Evolutionary conservation across 1,140 invertebrate genomes (phyloP).

Genomic region (Halesus radiatus): DNA sequence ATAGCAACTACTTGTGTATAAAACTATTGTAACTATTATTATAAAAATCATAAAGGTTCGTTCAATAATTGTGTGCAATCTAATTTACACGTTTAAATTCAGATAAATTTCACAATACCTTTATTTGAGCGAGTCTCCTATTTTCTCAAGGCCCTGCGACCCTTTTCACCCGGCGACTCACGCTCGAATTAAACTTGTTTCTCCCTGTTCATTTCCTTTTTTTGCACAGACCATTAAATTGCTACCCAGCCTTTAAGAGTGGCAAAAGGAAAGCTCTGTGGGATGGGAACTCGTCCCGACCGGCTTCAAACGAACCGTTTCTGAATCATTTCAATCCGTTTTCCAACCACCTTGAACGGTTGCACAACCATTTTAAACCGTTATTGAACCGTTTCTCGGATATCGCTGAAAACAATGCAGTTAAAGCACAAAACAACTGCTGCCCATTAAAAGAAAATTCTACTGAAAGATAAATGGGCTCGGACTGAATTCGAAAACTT

Average conservation of each 20-base stretch:
- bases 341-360: not conserved
- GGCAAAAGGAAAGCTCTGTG: not conserved
- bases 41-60: no score
- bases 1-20: no score
- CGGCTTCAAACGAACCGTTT: not conserved
- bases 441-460: slow-evolving; percentile 28
- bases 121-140: slow-evolving; percentile 5
- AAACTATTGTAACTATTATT: no score
- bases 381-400: not conserved
- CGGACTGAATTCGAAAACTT: not conserved
- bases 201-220: slow-evolving; percentile 28
- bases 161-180: slow-evolving; percentile 22
- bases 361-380: slow-evolving; percentile 6
- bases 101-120: not conserved
- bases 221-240: slow-evolving; percentile 26
- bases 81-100: not conserved
- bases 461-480: slow-evolving; percentile 15
- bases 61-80: not conserved
- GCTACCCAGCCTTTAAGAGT: not conserved
- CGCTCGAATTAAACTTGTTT: slow-evolving; percentile 31
- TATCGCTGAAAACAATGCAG: slow-evolving; percentile 30
- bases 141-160: slow-evolving; percentile 4
- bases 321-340: not conserved
- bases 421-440: slow-evolving; percentile 26
- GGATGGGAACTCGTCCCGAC: not conserved